Percentiles rank a stretch among this genome's conserved stretches.
These are phyloP conservation scores for Narcine bancroftii DNA, from an alignment of 2,113 vertebrate genomes.

Conservation along the genomic window DNA sequence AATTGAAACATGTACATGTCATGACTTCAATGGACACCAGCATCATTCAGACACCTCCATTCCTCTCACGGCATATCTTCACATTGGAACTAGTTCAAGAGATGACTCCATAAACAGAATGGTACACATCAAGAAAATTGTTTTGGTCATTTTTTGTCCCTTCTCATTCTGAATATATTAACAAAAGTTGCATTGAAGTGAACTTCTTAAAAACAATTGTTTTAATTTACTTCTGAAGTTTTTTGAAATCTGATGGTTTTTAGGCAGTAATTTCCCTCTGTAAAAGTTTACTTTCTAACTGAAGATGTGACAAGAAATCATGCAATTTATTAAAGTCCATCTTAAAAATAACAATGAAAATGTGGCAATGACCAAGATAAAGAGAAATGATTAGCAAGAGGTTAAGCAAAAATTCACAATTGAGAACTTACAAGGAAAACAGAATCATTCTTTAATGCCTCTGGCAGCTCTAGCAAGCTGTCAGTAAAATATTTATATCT, in stretches of 20 bases:
- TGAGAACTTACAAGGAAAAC: slow-evolving; percentile 15
- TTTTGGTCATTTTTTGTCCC: neutral
- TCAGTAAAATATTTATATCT: slow-evolving; percentile 55
- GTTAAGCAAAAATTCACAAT: neutral
- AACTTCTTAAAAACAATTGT: neutral
- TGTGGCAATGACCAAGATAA: neutral
- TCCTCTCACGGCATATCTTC: neutral
- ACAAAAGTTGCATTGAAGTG: neutral
- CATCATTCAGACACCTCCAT: neutral
- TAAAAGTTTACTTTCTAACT: neutral
- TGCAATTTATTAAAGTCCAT: neutral
- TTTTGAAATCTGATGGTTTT: neutral
- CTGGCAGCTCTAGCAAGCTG: slow-evolving; percentile 47
- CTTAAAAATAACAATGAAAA: neutral
- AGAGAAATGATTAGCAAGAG: neutral
- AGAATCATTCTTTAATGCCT: neutral
- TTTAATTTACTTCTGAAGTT: neutral
- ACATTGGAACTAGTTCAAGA: neutral
- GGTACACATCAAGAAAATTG: neutral
- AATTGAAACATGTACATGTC: neutral
- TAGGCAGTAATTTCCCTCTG: neutral
- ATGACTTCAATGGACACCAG: neutral
- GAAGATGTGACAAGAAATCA: neutral
- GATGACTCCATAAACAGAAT: neutral
- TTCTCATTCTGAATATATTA: neutral